These are phyloP conservation scores for Cygnus olor DNA, from an alignment of 2,797 vertebrate species.

Conservation along the genomic window DNA sequence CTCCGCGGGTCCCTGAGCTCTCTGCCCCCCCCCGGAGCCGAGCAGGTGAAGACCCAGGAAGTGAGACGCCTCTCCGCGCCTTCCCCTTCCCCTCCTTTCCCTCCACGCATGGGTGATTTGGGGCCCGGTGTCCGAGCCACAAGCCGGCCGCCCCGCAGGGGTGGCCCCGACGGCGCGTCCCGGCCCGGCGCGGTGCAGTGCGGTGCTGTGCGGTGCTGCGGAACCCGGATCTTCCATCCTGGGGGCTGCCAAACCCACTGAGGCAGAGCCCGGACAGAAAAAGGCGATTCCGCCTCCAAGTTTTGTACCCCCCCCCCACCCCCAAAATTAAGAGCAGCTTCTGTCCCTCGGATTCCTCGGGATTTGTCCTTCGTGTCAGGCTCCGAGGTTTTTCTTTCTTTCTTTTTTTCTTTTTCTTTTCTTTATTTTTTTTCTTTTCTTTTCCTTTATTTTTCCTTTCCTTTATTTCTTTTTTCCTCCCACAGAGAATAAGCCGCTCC, in stretches of 20 bases:
- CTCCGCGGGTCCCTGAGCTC: not conserved
- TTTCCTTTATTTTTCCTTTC: not conserved
- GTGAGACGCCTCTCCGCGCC: rapidly evolving
- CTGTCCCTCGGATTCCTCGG: not conserved
- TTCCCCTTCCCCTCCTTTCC: not conserved
- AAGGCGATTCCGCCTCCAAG: not conserved
- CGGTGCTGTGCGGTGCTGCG: rapidly evolving
- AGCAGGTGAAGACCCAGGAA: not conserved
- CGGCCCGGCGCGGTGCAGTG: not conserved
- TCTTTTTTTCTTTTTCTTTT: not conserved
- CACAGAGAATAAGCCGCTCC: constrained; percentile 19
- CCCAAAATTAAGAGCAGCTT: not conserved
- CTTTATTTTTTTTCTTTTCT: rapidly evolving
- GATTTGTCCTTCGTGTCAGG: not conserved
- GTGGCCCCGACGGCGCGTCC: not conserved
- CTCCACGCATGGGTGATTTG: rapidly evolving
- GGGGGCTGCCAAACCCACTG: not conserved
- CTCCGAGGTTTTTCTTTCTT: not conserved
- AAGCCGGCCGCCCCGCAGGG: no score
- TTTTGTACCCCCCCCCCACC: rapidly evolving
- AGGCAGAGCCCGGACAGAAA: not conserved
- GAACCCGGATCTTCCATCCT: not conserved
- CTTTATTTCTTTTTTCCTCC: not conserved
- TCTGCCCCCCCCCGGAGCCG: not conserved
- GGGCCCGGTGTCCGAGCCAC: no score